Evolutionary conservation across 2,113 vertebrate genomes (phyloP).

Genomic region (Myotis lucifugus): DNA sequence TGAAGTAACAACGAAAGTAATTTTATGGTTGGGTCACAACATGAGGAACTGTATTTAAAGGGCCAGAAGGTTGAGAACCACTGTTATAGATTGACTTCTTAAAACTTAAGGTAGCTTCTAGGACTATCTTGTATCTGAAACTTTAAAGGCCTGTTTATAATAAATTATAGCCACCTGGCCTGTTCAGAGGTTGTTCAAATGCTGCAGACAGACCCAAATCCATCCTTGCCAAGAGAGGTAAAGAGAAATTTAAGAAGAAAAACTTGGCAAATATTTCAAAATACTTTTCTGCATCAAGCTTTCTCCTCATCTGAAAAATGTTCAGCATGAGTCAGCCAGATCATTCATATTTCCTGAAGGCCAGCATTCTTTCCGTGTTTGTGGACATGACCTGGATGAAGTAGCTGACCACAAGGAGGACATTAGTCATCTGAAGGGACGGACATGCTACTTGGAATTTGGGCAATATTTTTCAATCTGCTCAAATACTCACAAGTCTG

Average conservation of each 20-base stretch:
- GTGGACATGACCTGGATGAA: not conserved
- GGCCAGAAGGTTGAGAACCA: too few relatives aligned
- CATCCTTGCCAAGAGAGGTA: not conserved
- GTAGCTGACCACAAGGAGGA: not conserved
- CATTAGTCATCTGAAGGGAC: not conserved
- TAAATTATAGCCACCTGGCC: not conserved
- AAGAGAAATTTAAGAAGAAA: slow-evolving; percentile 49
- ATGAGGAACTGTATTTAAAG: too few relatives aligned
- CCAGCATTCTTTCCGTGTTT: not conserved
- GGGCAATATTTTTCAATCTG: not conserved
- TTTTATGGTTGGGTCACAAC: too few relatives aligned
- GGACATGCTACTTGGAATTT: not conserved
- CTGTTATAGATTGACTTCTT: not conserved
- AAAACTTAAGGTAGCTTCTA: not conserved
- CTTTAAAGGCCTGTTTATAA: not conserved
- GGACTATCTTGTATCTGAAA: not conserved
- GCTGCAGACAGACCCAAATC: not conserved
- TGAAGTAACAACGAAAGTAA: too few relatives aligned
- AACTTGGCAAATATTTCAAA: slow-evolving; percentile 52
- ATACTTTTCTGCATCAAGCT: not conserved
- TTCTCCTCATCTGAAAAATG: slow-evolving; percentile 1
- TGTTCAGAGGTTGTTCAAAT: not conserved
- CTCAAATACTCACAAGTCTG: not conserved
- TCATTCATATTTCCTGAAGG: not conserved
- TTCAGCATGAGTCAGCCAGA: not conserved